Evolutionary conservation across 2,113 vertebrate genomes (phyloP), one percentile per base, ranked within the genome.

Genomic region (Theropithecus gelada): DNA sequence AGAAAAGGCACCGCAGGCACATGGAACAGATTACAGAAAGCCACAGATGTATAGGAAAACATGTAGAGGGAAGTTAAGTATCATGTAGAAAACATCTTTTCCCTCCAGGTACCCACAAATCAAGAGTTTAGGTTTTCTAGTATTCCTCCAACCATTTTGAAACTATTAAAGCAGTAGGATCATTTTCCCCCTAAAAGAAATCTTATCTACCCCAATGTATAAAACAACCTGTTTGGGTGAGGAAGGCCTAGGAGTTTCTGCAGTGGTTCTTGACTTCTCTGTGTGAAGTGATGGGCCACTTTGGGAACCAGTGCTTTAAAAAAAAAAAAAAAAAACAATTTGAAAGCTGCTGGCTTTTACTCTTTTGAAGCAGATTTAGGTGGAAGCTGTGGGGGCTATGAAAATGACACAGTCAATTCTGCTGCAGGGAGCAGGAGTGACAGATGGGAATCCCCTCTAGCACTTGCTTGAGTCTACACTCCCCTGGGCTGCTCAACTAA

Each of bases 401-500:
- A 48, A 66, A 14, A 45, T 2, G n/a, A 5, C 1, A 3, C 1
- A 1, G 6, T 52, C 45, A 35, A 52, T n/a, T 23, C 27, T 35
- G 35, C 25, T 40, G 9, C 20, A 2, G 9, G 76, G 57, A 82
- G 5, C 11, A 1, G 0, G 78, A 12, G 17, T 27, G 90, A 32
- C 38, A 72, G 32, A 35, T 22, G 9, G 52, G n/a, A 38, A 27
- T n/a, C 40, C 6, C 38, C 25, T 9, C 3, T 1, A 9, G 22
- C 35, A 45, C 50, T 23, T 72, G 50, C 8, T 0, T 22, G 68
- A 38, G 45, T 66, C 85, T n/a, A 32, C 1, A 8, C 27, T 70
- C 64, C n/a, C 38, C 0, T 0, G 6, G 43, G 48, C 59, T 80
- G 25, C n/a, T 72, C 0, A 0, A 45, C 23, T 20, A 50, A 90